A percentile compares a stretch with the other conserved stretches of the same genome.
Conservation (phyloP, 1,140 invertebrate genomes). For the Cepaea nemoralis region DNA sequence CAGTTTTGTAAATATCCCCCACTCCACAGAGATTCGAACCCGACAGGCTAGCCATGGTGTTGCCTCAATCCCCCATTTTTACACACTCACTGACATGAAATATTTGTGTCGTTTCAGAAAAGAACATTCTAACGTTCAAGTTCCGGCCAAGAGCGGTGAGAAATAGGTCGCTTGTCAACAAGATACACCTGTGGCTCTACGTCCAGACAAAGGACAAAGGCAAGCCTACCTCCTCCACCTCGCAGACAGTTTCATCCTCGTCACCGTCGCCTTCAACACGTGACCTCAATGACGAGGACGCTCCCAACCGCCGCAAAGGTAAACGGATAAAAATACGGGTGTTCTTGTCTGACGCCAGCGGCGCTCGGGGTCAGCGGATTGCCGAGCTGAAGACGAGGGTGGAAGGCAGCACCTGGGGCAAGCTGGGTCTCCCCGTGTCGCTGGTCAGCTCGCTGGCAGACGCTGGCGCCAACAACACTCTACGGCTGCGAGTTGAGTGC, state of each 20-base stretch:
- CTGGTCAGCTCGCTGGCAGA: not conserved
- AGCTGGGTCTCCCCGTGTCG: conserved; percentile 5
- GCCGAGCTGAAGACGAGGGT: not conserved
- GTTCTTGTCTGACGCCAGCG: not conserved
- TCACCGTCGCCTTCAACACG: conserved; percentile 24
- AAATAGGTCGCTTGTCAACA: not conserved
- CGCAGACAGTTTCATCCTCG: not conserved
- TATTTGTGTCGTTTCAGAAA: conserved; percentile 22
- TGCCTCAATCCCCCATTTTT: too few species aligned
- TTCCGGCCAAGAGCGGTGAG: not conserved
- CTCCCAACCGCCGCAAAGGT: not conserved
- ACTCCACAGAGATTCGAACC: too few species aligned
- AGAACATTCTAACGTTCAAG: conserved; percentile 13
- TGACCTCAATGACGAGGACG: not conserved
- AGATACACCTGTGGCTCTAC: conserved; percentile 13
- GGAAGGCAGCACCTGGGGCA: conserved; percentile 3
- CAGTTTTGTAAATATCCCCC: too few species aligned
- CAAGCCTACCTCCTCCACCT: not conserved
- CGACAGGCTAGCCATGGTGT: too few species aligned
- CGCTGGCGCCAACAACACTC: not conserved
- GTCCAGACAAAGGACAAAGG: conserved; percentile 5
- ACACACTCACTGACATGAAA: too few species aligned
- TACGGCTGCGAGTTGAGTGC: conserved; percentile 8
- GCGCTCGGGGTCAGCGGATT: not conserved
- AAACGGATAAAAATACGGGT: conserved; percentile 16